Percentiles rank a stretch among this genome's conserved stretches.
phyloP scores from a whole-genome alignment of 2,888 invertebrate species.

The Melanotus villosus region DNA sequence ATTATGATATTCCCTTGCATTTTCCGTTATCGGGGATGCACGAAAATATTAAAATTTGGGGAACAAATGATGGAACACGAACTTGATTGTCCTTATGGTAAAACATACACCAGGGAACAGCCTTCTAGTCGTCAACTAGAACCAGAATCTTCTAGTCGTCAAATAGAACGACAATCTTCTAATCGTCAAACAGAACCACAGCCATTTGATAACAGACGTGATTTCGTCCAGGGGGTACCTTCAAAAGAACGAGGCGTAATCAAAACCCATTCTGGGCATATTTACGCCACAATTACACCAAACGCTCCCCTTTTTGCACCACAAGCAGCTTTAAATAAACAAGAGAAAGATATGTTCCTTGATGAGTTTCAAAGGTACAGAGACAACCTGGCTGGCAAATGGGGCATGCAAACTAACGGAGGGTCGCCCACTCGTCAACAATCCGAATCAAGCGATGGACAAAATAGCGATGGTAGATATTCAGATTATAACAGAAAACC shows the following conservation, averaged over 20 bases:
- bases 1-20: slow-evolving; percentile 63
- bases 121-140: neutral
- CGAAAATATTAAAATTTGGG: slow-evolving; percentile 57
- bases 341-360: slow-evolving; percentile 39
- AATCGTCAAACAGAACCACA: neutral
- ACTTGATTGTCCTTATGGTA: slow-evolving; percentile 58
- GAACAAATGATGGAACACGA: slow-evolving; percentile 60
- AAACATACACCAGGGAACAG: slow-evolving; percentile 13
- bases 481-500: neutral
- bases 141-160: neutral
- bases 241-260: slow-evolving; percentile 59
- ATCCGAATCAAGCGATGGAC: neutral
- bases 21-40: slow-evolving; percentile 57
- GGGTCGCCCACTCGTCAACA: neutral
- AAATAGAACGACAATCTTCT: slow-evolving; percentile 18
- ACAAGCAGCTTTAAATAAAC: slow-evolving; percentile 6
- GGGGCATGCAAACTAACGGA: slow-evolving; percentile 24
- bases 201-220: neutral
- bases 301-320: slow-evolving; percentile 40
- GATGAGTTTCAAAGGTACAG: slow-evolving; percentile 46
- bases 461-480: neutral
- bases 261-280: slow-evolving; percentile 61
- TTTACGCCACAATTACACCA: slow-evolving; percentile 60
- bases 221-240: slow-evolving; percentile 11
- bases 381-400: slow-evolving; percentile 45